Evolutionary conservation across 2,797 vertebrate species (phyloP), one percentile per base, ranked within the genome.

Genomic region (Muraenolepis orangiensis): DNA sequence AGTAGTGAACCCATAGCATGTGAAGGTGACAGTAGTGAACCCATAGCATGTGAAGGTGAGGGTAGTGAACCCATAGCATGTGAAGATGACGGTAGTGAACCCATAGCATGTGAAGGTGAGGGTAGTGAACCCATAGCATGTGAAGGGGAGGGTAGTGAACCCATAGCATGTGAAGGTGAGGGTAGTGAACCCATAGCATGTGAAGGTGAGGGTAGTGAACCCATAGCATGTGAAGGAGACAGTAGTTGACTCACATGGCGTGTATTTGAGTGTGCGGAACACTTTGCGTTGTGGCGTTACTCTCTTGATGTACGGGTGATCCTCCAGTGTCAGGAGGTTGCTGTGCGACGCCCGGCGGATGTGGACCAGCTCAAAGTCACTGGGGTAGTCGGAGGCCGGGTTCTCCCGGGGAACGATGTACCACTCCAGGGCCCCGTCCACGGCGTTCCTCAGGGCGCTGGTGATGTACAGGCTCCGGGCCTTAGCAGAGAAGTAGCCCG

Each of bases 351-450:
- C 95, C 78, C 95, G 95, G 1, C 93, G 93, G 78, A 99, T 96
- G 89, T 97, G 95, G 83, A 99, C 94, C 81, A 99, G 94, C 89
- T 99, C 98, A 71, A 99, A 99, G 90, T 99, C 98, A 2, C 98
- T 99, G 8, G 98, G 98, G 74, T 96, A 99, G 91, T 98, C 95
- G 1, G 96, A 96, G 77, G 98, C 98, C 0, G 98, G 96, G 89
- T 99, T 99, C 89, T 98, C 93, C 73, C 98, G 92, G 64, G 95
- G 96, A 74, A 99, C 91, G 32, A 99, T 96, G 90, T 93, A 95
- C 98, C 98, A 99, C 80, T 96, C 95, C 81, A 94, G 72, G 0
- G 51, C 12, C 3, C 32, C 57, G 28, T 80, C 80, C 0, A 34
- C 73, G 3, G 75, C 20, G 74, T 91, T 95, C 81, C 94, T 93